Conservation (phyloP, 1,140 invertebrate species). For the Dreissena rostriformis region DNA sequence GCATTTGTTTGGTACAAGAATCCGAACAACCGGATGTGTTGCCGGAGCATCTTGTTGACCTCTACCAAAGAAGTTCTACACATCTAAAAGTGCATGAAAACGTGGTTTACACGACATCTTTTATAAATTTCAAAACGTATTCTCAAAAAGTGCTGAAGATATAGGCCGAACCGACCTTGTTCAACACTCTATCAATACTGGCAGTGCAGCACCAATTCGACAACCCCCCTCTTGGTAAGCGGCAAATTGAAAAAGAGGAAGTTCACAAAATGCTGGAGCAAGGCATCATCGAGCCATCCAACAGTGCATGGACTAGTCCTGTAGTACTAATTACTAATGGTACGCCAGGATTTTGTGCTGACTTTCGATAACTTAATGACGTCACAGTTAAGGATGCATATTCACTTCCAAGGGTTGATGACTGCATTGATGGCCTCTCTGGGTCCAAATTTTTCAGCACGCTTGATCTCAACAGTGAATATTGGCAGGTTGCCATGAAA, state of each 20-base stretch:
- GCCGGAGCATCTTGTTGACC: neutral
- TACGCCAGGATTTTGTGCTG: slow-evolving; percentile 63
- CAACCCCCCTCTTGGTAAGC: too few species aligned
- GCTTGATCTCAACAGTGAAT: slow-evolving; percentile 64
- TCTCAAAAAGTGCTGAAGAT: neutral
- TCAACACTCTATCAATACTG: slow-evolving; percentile 37
- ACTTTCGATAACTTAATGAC: slow-evolving; percentile 66
- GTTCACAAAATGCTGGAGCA: too few species aligned
- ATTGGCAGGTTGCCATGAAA: slow-evolving; percentile 79
- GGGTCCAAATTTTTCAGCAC: slow-evolving; percentile 56
- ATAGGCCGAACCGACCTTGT: slow-evolving; percentile 5
- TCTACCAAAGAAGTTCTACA: neutral
- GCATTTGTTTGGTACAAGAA: neutral
- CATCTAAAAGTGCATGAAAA: neutral
- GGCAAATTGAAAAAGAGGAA: too few species aligned
- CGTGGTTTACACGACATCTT: neutral
- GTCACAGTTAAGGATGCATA: slow-evolving; percentile 65
- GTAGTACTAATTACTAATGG: too few species aligned
- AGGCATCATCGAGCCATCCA: too few species aligned
- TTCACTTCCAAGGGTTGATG: slow-evolving; percentile 62
- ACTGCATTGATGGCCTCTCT: slow-evolving; percentile 56
- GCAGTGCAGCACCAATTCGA: slow-evolving; percentile 13
- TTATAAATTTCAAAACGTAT: neutral
- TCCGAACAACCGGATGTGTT: neutral
- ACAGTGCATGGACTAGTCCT: too few species aligned